Base-by-base conservation (phyloP, 2,888 invertebrate species). In the Dicycla oo region DNA sequence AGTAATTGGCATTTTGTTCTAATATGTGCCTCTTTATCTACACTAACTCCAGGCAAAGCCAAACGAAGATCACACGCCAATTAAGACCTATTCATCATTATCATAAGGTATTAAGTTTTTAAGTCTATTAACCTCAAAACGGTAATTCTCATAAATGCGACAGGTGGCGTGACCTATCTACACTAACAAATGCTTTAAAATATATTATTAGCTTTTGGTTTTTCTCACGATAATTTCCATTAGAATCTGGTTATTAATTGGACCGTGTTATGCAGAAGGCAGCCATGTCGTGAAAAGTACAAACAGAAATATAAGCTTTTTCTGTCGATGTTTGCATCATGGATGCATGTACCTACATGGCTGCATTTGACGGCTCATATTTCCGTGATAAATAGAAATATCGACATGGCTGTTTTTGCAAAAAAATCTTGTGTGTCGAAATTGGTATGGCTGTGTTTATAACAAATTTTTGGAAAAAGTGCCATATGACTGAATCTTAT, bases 201-300 rank as follows among this genome's bases (percentile, higher is more conserved):
- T 81, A 75, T 84, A 83, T 82, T 73, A 78, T 75, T 68, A 45
- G 30, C 15, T 30, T 26, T 49, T 58, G 47, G 60, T 45, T 69
- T 64, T 84, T 84, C 83, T 73, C 83, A 84, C 84, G 80, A 72
- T 74, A 45, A 62, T 78, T 80, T 83, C 73, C 58, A 72, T 66
- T 69, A 54, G 0, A 75, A 80, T 64, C 66, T 77, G 61, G 77
- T 84, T 67, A 69, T 80, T 71, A 66, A 73, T 71, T 74, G n/a
- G n/a, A n/a, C n/a, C n/a, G n/a, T n/a, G n/a, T n/a, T n/a, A n/a
- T n/a, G n/a, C n/a, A n/a, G n/a, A n/a, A n/a, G n/a, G n/a, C n/a
- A n/a, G n/a, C n/a, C n/a, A n/a, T n/a, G n/a, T n/a, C n/a, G n/a
- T n/a, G n/a, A n/a, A n/a, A n/a, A n/a, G n/a, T n/a, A n/a, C n/a